These are phyloP conservation scores for Myotis vivesi DNA, from an alignment of 2,797 vertebrate genomes.

Conservation along the genomic window DNA sequence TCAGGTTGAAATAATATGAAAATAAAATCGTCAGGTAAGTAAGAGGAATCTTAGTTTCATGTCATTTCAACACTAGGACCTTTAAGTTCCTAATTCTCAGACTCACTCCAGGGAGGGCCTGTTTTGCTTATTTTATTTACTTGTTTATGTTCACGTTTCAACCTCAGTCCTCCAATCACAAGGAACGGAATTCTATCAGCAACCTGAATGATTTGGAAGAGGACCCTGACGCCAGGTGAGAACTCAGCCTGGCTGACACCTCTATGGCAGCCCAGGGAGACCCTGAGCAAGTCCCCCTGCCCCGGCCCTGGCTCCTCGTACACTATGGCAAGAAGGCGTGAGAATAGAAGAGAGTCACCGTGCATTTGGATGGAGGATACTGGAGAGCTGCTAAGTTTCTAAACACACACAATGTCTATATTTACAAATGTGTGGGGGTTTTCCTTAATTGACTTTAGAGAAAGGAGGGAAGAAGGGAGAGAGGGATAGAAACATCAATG, in stretches of 20 bases:
- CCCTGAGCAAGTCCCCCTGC: not conserved
- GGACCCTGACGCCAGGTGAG: accelerated
- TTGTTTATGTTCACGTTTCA: not conserved
- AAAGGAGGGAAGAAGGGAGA: no score
- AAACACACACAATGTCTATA: not conserved
- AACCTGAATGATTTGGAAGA: not conserved
- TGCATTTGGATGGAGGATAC: accelerated
- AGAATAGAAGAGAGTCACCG: not conserved
- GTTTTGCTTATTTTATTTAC: not conserved
- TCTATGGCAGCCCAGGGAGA: not conserved
- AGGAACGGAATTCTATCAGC: not conserved
- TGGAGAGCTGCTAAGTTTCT: not conserved
- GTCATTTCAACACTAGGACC: not conserved
- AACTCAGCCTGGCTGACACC: not conserved
- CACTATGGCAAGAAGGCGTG: not conserved
- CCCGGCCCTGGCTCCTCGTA: not conserved
- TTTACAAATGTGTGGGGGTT: not conserved
- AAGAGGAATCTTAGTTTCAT: not conserved
- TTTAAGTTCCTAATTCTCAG: not conserved
- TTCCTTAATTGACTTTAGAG: no score
- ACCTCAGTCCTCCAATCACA: not conserved
- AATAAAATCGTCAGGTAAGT: not conserved
- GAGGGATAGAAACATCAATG: no score
- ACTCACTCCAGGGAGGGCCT: not conserved
- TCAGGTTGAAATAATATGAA: not conserved